Conservation (phyloP, 2,888 invertebrate species). For the Lottia gigantea region DNA sequence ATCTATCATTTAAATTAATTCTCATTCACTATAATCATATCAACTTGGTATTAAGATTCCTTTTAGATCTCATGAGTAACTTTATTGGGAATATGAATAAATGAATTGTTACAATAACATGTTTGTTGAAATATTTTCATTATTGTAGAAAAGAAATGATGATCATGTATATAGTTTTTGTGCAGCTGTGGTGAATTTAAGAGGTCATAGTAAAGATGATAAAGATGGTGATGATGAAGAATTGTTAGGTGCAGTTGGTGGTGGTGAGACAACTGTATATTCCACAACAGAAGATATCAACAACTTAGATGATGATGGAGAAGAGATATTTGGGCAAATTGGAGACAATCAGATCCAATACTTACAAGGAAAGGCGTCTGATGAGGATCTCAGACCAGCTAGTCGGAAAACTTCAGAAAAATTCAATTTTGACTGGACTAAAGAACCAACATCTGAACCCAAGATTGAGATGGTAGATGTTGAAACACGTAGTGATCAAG, state of each 20-base stretch:
- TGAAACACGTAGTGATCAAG: neutral
- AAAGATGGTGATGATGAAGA: neutral
- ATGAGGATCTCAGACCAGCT: neutral
- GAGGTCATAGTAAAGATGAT: conserved; percentile 5
- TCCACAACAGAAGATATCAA: conserved; percentile 16
- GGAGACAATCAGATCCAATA: neutral
- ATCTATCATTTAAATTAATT: too few relatives aligned
- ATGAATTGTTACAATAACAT: too few relatives aligned
- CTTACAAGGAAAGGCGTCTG: neutral
- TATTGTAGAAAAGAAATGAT: conserved; percentile 30
- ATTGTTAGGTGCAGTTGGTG: conserved; percentile 20
- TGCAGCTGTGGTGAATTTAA: conserved; percentile 31
- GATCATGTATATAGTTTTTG: conserved; percentile 38
- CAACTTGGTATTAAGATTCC: too few relatives aligned
- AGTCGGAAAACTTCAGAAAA: neutral
- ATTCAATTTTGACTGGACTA: neutral
- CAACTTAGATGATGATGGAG: neutral
- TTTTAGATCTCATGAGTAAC: too few relatives aligned
- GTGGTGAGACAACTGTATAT: conserved; percentile 16
- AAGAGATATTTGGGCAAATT: neutral
- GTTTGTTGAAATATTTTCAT: neutral
- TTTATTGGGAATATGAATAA: too few relatives aligned
- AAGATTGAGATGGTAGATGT: neutral
- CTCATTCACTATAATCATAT: too few relatives aligned
- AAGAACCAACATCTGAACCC: neutral